Percentiles rank a stretch among this genome's conserved stretches.
phyloP scores from a whole-genome alignment of 2,888 invertebrate genomes.

The Lasioglossum zephyrum region DNA sequence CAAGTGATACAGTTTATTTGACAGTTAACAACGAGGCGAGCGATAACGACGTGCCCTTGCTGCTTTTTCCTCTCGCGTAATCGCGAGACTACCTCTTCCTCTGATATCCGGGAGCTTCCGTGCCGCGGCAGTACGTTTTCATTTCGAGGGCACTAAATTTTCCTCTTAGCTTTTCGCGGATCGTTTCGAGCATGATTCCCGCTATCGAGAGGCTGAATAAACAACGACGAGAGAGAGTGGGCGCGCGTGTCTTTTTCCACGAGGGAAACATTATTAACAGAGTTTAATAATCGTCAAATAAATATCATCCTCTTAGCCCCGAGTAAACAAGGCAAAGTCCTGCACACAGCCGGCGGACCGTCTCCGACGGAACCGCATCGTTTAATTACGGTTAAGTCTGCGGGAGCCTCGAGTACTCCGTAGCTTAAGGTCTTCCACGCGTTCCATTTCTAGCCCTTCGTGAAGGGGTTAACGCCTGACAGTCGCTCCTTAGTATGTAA shows the following conservation, averaged over 20 bases:
- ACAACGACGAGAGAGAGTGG: not conserved
- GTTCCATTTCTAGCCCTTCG: not conserved
- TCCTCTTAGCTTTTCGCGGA: not conserved
- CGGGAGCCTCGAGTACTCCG: constrained; percentile 23
- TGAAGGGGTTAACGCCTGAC: constrained; percentile 26
- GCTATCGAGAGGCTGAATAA: not conserved
- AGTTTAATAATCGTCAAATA: not conserved
- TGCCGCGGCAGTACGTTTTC: not conserved
- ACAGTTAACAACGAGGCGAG: constrained; percentile 15
- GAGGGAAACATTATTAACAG: not conserved
- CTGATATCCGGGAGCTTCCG: not conserved
- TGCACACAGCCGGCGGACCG: not conserved
- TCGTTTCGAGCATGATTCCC: not conserved
- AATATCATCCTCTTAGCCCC: not conserved
- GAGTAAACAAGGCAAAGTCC: not conserved
- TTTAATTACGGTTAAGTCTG: constrained; percentile 58
- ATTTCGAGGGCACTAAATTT: not conserved
- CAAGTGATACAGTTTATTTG: constrained; percentile 16
- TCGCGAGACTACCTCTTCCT: not conserved
- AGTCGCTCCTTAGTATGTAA: constrained; percentile 26
- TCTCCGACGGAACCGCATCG: constrained; percentile 12
- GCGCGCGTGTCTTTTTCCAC: not conserved
- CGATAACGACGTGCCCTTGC: constrained; percentile 36
- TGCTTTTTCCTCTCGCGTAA: not conserved
- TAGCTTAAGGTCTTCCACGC: constrained; percentile 25